A percentile compares a stretch with the other conserved stretches of the same genome.
Conservation (phyloP, 1,140 invertebrate species). For the Eurosta solidaginis region DNA sequence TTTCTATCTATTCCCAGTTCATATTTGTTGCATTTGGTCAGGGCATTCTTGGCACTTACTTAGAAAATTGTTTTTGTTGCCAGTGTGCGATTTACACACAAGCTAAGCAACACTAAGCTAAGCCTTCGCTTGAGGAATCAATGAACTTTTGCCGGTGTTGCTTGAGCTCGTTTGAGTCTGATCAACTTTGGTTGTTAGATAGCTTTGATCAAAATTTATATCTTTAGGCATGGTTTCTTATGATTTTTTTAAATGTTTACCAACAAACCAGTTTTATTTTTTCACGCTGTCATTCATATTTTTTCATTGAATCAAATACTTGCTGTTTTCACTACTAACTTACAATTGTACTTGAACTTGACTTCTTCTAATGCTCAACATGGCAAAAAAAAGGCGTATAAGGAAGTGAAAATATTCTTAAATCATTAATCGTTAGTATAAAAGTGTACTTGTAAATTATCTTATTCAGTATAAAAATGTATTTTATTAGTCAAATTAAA, state of each 20-base stretch:
- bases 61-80: background rate
- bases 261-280: background rate
- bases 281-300: background rate
- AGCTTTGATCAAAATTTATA: background rate
- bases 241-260: background rate
- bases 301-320: no score
- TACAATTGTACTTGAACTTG: background rate
- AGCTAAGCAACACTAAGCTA: constrained; percentile 7
- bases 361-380: background rate
- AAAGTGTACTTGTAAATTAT: background rate
- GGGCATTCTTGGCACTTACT: background rate
- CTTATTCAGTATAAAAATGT: background rate
- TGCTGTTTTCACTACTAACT: background rate
- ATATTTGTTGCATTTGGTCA: background rate
- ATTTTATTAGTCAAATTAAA: background rate
- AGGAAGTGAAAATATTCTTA: background rate
- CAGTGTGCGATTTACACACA: background rate
- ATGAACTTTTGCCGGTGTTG: constrained; percentile 24
- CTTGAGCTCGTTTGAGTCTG: background rate
- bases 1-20: background rate
- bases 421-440: background rate
- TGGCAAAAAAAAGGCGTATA: no score
- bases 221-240: background rate
- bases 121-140: constrained; percentile 31
- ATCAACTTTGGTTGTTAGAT: background rate